Base-by-base conservation (phyloP, 2,888 invertebrate genomes). In the Trissonchulus latispiculum region DNA sequence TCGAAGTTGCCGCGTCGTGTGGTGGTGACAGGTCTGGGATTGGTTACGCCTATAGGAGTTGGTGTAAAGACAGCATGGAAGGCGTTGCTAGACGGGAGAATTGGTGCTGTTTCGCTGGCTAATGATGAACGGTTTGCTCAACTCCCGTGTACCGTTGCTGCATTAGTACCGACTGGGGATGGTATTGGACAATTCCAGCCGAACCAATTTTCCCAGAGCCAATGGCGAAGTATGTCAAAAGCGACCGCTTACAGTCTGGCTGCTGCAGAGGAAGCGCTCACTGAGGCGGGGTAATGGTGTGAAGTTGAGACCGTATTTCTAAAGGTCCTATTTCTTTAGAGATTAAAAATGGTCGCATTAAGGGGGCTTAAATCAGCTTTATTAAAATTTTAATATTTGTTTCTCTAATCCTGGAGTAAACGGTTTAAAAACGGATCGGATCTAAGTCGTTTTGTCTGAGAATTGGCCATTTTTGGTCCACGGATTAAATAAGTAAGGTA, bases 11-110 rank as follows among this genome's bases (percentile, higher is more conserved):
- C n/a, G n/a, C n/a, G n/a, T 37, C 80, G 86, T 62, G 87, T 95
- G 61, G 94, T 94, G 29, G 89, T 95, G 0, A 93, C 94, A 3
- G 95, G 95, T 2, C 85, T 94, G 75, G 97, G 97, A 23, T 87
- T 91, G 1, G 88, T 96, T 15, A 90, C 90, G 66, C 94, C 95
- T 36, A 85, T 95, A n/a, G 97, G 95, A 59, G 87, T 88, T 74
- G 90, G 90, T 75, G 87, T 88, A 1, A 84, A 87, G 76, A 84
- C 88, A 77, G 89, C 91, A 0, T 96, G 95, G 95, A 84, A 87
- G 75, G 89, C 88, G 77, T 84, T 97, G n/a, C 81, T 92, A 29
- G 85, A 88, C 62, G 90, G 91, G 15, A 86, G 88, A 77, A 89
- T 89, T 80, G 93, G 92, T 1, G 89, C 94, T 75, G 85, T 85